Base-by-base conservation (phyloP, 2,797 vertebrate species). In the Rhabdophis nuchalis region DNA sequence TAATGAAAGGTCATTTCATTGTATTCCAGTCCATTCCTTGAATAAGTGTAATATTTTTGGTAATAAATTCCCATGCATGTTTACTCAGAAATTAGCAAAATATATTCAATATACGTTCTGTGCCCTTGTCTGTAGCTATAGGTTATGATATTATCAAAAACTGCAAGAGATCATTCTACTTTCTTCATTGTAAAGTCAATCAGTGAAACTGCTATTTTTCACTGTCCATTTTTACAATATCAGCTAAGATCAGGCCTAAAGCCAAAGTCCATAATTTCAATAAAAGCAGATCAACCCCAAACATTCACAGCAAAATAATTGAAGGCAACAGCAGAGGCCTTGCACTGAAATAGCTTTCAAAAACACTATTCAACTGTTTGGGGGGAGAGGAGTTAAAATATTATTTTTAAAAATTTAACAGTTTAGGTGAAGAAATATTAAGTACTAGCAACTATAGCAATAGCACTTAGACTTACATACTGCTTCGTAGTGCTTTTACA, bases 11-110 rank as follows among this genome's bases (percentile, higher is more conserved):
- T 23, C 8, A 50, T 61, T 57, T 57, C 56, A 57, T 57, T 20
- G 20, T 57, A 60, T 32, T 50, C 88, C 32, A 54, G 0, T 0
- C 0, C n/a, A 41, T 85, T 14, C 27, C 64, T 9, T 4, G 57
- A 29, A 54, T 90, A 89, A 86, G 1, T 4, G 0, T 86, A 57
- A 94, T 85, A 4, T 0, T 9, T 92, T 46, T 46, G 53, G 60
- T 10, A 61, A 7, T 86, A 27, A 12, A 32, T 50, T 57, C 53
- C 56, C 50, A 61, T 53, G 90, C 46, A 86, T 36, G 29, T 68
- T 52, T 54, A 89, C 25, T 89, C 72, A 90, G 27, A 85, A 90
- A 58, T 87, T 87, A 82, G 36, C 20, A 82, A 41, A 46, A 25
- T 46, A 82, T 46, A 46, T 12, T 25, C 72, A 46, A 46, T 82